phyloP scores from a whole-genome alignment of 2,113 vertebrate genomes.

The Electrona antarctica region DNA sequence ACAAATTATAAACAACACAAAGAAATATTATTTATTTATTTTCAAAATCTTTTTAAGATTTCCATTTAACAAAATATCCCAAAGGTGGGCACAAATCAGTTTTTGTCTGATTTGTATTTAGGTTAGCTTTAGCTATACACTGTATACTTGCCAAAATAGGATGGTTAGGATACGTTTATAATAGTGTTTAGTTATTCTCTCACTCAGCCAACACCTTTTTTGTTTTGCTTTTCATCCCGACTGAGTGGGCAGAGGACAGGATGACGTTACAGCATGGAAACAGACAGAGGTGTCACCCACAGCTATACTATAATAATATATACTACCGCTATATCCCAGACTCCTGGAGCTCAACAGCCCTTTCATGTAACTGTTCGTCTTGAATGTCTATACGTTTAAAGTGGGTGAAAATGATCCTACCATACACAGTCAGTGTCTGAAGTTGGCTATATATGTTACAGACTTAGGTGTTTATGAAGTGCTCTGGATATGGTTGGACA shows the following conservation, averaged over 20 bases:
- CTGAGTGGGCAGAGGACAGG: constrained; percentile 53
- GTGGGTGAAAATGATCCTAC: constrained; percentile 49
- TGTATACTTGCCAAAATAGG: constrained; percentile 26
- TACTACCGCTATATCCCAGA: constrained; percentile 39
- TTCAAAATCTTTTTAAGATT: no score
- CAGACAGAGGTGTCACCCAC: constrained; percentile 37
- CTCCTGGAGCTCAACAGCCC: constrained; percentile 12
- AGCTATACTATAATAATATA: constrained; percentile 9
- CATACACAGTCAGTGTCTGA: constrained; percentile 35
- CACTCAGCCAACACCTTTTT: constrained; percentile 34
- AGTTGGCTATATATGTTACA: constrained; percentile 28
- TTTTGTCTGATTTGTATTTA: not conserved
- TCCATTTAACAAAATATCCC: no score
- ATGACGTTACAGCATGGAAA: constrained; percentile 62
- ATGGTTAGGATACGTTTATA: constrained; percentile 13
- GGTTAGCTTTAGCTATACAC: no score
- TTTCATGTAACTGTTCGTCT: constrained; percentile 21
- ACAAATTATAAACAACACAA: no score
- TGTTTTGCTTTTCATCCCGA: constrained; percentile 53
- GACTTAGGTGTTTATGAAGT: constrained; percentile 56
- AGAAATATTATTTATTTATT: no score
- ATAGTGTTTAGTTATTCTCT: constrained; percentile 29
- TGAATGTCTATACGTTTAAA: constrained; percentile 36
- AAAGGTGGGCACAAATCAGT: no score
- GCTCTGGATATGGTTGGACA: not conserved